phyloP scores from a whole-genome alignment of 2,113 vertebrate species.

The Hemichromis elongatus region DNA sequence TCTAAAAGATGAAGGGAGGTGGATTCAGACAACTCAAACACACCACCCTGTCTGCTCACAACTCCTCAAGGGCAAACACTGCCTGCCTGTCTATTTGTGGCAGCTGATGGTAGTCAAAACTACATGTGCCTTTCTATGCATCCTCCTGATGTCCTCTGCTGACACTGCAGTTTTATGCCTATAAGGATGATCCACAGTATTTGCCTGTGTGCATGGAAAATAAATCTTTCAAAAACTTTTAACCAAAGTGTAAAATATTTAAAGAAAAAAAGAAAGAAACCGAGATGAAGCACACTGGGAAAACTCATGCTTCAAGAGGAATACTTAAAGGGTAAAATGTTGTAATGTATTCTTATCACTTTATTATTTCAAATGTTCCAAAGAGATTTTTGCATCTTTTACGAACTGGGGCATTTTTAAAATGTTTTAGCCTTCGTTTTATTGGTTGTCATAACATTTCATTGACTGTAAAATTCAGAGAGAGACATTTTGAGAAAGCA shows the following conservation, averaged over 20 bases:
- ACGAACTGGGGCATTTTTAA: not conserved
- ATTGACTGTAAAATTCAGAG: not conserved
- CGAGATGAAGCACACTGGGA: not conserved
- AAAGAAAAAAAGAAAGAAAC: not conserved
- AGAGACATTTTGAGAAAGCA: not conserved
- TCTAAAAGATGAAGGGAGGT: conserved; percentile 52
- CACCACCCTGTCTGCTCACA: conserved; percentile 23
- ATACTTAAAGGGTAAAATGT: not conserved
- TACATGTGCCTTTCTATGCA: conserved; percentile 33
- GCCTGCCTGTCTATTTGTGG: conserved; percentile 41
- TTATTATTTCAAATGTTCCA: not conserved
- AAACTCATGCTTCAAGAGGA: not conserved
- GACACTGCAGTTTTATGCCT: conserved; percentile 48
- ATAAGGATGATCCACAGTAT: not conserved
- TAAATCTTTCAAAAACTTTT: not conserved
- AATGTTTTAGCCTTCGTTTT: not conserved
- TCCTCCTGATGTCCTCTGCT: conserved; percentile 46
- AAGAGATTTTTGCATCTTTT: not conserved
- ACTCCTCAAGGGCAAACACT: conserved; percentile 53
- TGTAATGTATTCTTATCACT: not conserved
- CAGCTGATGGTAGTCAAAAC: conserved; percentile 57
- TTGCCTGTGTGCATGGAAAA: not conserved
- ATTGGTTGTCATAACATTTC: not conserved
- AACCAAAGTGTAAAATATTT: not conserved
- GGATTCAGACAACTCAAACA: conserved; percentile 30